Evolutionary conservation across 2,113 vertebrate genomes (phyloP), one percentile per base, ranked within the genome.

Genomic region (Ciconia maguari): DNA sequence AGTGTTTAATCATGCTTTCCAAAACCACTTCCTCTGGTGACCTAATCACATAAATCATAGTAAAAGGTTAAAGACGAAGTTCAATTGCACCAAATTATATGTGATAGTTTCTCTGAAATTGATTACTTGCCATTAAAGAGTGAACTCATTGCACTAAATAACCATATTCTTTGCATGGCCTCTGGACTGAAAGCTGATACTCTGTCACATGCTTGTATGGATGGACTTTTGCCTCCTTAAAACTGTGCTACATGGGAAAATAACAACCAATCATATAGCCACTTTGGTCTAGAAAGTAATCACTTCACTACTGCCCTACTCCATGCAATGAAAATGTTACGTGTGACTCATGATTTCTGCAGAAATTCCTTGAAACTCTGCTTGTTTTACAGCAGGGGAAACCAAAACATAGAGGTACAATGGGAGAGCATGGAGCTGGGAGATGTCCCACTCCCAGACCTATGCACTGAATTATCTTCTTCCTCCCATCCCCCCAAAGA

Each of bases 51-150:
- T 95, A 97, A 98, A 97, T 98, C 95, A 98, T 42, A 94, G 90
- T 66, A 94, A 98, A 98, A 98, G 96, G 97, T 98, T 97, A 98
- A 98, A 98, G 96, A 97, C 10, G 8, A 97, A 97, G 91, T 97
- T 97, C 95, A 97, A 55, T 97, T 97, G 94, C 90, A 84, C 62
- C 75, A 96, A 97, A 97, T 96, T 97, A 94, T 64, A 77, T 79
- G 76, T 51, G 38, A 93, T 93, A 57, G 71, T 85, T 98, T 97
- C 93, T 96, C 85, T 96, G 94, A 96, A 97, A 97, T 32, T 10
- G 81, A 97, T 96, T 96, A 75, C 77, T 95, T 97, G 95, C 80
- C 83, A 78, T 95, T 96, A 96, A 97, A 96, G 85, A 91, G 82
- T 62, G 80, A 97, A 95, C 41, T 90, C 71, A 72, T 93, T 97